Evolutionary conservation across 2,797 vertebrate species (phyloP).

Genomic region (Melopsittacus undulatus): DNA sequence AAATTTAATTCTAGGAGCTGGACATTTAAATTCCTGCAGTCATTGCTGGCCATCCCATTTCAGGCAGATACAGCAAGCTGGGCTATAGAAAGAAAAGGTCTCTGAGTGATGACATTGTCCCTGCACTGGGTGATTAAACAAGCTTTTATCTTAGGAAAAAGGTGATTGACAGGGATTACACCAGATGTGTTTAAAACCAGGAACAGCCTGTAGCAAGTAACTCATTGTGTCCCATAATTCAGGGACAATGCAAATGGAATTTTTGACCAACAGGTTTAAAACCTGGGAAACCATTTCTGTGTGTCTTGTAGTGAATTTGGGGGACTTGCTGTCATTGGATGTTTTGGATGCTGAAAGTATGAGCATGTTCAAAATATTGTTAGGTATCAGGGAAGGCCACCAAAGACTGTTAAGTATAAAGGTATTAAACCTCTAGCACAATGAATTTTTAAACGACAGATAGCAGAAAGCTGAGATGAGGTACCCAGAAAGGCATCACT

Average conservation of each 20-base stretch:
- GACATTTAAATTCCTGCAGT: background rate
- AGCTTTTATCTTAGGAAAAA: background rate
- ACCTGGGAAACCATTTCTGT: rapidly evolving
- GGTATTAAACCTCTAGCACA: background rate
- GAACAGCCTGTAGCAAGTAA: background rate
- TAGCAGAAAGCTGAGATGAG: background rate
- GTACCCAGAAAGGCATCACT: background rate
- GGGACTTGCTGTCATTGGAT: rapidly evolving
- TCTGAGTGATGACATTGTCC: background rate
- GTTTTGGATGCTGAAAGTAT: background rate
- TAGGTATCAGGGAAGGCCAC: background rate
- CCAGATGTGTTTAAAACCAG: background rate
- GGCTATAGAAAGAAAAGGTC: background rate
- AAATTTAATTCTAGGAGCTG: no score
- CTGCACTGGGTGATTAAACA: background rate
- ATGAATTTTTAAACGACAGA: background rate
- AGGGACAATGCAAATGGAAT: background rate
- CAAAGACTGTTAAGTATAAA: background rate
- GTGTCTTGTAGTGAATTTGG: rapidly evolving
- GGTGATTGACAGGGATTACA: slow-evolving; percentile 24
- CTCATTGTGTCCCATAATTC: rapidly evolving
- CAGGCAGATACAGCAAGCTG: rapidly evolving
- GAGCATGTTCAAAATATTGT: rapidly evolving
- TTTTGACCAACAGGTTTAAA: background rate
- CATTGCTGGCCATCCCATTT: background rate